Evolutionary conservation across 2,888 invertebrate species (phyloP), one percentile per base, ranked within the genome.

Genomic region (Carabus problematicus): DNA sequence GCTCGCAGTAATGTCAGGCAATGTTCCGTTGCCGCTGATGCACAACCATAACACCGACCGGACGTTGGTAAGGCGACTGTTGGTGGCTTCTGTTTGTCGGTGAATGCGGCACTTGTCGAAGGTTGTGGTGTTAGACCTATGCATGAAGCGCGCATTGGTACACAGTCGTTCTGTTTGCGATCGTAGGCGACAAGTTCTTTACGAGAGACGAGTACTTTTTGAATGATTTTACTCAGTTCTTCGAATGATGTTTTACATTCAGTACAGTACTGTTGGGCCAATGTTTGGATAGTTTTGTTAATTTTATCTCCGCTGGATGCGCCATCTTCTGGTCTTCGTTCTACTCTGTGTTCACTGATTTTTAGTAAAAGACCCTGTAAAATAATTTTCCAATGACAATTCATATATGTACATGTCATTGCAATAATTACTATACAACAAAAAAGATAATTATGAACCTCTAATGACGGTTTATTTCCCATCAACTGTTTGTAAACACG

Each of bases 231-330:
- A 77, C 92, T 96, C 1, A 98, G 86, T 78, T 98, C 98, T 78
- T 98, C 98, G 80, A 97, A 98, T 7, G 95, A 93, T 4, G 91
- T 91, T 80, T 95, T 95, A 79, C 97, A 97, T 76, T 98, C 98
- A 56, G 91, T 92, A 80, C 97, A 96, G 82, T 98, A 98, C 79
- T 95, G 94, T 80, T 96, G 95, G 1, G 97, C 97, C 47, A 98
- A 85, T 73, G 94, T 88, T 79, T 98, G 97, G 75, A 98, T 97
- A 61, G 94, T 93, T 79, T 93, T 90, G 82, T 97, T 97, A 52
- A 97, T 95, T 80, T 92, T 90, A 0, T 81, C 81, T 54, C 76
- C 79, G 1, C 72, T 58, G 16, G 71, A 71, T 8, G 72, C 75
- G 47, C 75, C 82, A 69, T 86, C 87, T 43, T 86, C 87, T 7